Percentiles rank a stretch among this genome's conserved stretches.
phyloP scores from a whole-genome alignment of 1,140 invertebrate species.

The Trinorchestia longiramus region DNA sequence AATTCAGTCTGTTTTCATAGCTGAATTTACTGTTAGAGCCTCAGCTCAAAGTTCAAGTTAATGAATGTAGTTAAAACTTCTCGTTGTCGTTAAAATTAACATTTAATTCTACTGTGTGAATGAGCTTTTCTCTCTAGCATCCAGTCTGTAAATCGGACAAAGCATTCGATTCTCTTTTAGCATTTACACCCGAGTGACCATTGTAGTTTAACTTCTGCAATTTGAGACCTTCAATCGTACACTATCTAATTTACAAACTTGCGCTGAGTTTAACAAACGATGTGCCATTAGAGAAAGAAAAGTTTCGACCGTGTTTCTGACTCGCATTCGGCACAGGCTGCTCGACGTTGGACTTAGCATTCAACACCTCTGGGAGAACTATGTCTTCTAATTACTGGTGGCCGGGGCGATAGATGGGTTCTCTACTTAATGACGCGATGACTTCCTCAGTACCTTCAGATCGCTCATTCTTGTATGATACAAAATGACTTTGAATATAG shows the following conservation, averaged over 20 bases:
- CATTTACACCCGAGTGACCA: slow-evolving; percentile 31
- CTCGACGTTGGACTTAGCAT: not conserved
- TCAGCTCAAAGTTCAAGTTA: not conserved
- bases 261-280: slow-evolving; percentile 32
- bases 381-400: slow-evolving; percentile 28
- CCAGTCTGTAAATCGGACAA: slow-evolving; percentile 13
- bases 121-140: not conserved
- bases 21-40: not conserved
- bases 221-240: slow-evolving; percentile 29
- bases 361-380: not conserved
- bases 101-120: not conserved
- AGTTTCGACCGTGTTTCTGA: not conserved
- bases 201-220: slow-evolving; percentile 48
- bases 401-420: slow-evolving; percentile 4
- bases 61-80: not conserved
- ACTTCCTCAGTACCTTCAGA: not conserved
- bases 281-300: slow-evolving; percentile 7
- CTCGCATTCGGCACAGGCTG: not conserved
- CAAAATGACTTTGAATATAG: not conserved
- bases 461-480: not conserved
- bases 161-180: slow-evolving; percentile 19
- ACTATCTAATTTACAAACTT: slow-evolving; percentile 40
- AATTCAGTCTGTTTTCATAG: not conserved
- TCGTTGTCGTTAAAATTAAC: not conserved
- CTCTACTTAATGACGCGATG: not conserved